These are phyloP conservation scores for Luffia ferchaultella DNA, from an alignment of 2,888 invertebrate species.

Conservation along the genomic window DNA sequence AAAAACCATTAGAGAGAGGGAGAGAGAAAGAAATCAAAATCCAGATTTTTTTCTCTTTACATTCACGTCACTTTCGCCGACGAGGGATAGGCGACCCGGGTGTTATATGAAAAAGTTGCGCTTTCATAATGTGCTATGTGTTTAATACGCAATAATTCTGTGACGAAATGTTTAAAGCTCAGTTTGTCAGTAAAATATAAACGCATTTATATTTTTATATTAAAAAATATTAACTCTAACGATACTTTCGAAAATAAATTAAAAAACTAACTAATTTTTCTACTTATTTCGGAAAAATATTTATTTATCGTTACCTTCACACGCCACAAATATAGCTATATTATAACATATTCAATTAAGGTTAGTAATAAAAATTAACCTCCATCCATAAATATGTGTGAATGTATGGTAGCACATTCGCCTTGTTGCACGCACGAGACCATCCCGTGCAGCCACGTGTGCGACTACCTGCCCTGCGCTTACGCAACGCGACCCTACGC, in stretches of 20 bases:
- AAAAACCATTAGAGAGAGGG: constrained; percentile 25
- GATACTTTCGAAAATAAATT: too few species aligned
- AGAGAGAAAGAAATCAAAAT: constrained; percentile 37
- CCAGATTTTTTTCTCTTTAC: constrained; percentile 37
- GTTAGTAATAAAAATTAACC: too few species aligned
- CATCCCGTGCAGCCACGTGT: background rate
- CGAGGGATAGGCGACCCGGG: constrained; percentile 25
- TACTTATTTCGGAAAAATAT: too few species aligned
- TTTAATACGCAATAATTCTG: background rate
- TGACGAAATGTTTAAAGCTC: too few species aligned
- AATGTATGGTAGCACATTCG: background rate
- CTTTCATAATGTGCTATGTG: background rate
- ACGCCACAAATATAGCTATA: too few species aligned
- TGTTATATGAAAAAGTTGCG: background rate
- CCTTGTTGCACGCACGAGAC: background rate
- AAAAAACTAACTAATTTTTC: too few species aligned
- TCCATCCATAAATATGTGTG: background rate
- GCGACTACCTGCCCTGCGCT: constrained; percentile 8
- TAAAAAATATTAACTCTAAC: too few species aligned
- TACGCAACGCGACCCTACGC: constrained; percentile 19
- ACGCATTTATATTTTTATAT: too few species aligned
- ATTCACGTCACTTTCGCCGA: constrained; percentile 58
- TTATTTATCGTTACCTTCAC: too few species aligned
- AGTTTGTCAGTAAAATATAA: too few species aligned
- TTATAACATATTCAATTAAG: too few species aligned